Evolutionary conservation across 2,797 vertebrate species (phyloP), one percentile per base, ranked within the genome.

Genomic region (Squalus acanthias): DNA sequence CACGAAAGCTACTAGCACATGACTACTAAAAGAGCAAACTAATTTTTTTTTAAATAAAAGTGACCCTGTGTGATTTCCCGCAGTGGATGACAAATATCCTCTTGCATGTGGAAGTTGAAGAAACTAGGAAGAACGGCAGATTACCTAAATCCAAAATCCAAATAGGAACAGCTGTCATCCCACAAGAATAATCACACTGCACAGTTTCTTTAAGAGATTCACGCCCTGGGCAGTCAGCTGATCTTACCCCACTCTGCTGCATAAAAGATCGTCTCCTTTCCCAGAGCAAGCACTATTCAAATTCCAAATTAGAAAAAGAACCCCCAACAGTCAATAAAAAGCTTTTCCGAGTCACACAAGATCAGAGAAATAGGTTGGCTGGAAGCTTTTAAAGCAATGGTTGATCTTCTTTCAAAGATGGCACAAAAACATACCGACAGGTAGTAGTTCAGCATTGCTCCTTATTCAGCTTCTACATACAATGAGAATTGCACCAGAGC

Each of bases 81-180:
- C 74, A 76, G 12, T 76, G 74, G 72, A n/a, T 63, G 29, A 91
- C 88, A n/a, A 33, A 76, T 91, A 63, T 91, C 88, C 29, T 91
- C 57, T 91, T 91, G 74, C 29, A 63, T 91, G 88, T 63, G 60
- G 57, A 33, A 91, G 60, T n/a, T 33, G 88, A 69, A 69, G n/a
- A 24, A 93, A 93, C 65, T 24, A 46, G 63, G 39, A 69, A 69
- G n/a, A 69, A 93, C 65, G 6, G 46, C 46, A 85, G 82, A 85
- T 85, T 85, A 85, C 39, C 17, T 26, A 93, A 93, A 93, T 93
- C 91, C 91, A 93, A 93, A 93, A n/a, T 24, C 22, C 91, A 93
- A 93, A 93, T 24, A 93, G n/a, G 91, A 93, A 69, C 91, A 93
- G 91, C 91, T 93, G 91, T 93, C 91, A 93, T 46, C 91, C 91